Conservation (phyloP, 2,888 invertebrate genomes). For the Argyra leucocephala region DNA sequence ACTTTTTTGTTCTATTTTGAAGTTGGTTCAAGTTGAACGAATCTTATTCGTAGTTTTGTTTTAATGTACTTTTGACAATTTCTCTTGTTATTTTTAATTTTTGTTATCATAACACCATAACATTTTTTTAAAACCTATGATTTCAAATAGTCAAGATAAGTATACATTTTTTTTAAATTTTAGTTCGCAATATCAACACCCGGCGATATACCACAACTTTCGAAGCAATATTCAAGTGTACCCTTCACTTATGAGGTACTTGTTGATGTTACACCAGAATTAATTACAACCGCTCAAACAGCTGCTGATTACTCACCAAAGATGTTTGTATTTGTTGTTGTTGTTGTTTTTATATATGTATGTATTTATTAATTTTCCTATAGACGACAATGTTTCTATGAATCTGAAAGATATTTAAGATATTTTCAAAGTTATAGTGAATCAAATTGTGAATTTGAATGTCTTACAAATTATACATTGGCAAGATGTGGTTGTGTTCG, state of each 20-base stretch:
- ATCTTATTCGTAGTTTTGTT: no score
- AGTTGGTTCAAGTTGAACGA: no score
- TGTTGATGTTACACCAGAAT: constrained; percentile 56
- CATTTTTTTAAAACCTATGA: no score
- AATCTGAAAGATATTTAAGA: constrained; percentile 49
- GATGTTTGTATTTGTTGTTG: constrained; percentile 25
- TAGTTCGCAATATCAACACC: constrained; percentile 19
- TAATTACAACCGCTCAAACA: constrained; percentile 57
- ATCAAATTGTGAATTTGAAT: constrained; percentile 57
- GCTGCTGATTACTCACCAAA: constrained; percentile 49
- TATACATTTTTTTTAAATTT: not conserved
- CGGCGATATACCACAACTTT: constrained; percentile 22
- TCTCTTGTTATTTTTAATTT: no score
- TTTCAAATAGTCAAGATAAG: no score
- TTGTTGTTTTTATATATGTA: not conserved
- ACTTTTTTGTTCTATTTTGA: no score
- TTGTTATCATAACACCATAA: no score
- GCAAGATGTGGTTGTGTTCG: constrained; percentile 52
- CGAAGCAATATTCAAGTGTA: constrained; percentile 54
- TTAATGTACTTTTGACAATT: no score
- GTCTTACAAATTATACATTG: constrained; percentile 53
- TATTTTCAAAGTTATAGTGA: constrained; percentile 57
- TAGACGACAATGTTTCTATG: constrained; percentile 53
- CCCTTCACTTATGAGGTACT: constrained; percentile 56
- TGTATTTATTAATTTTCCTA: not conserved